Percentiles rank a stretch among this genome's conserved stretches.
These are phyloP conservation scores for Porphyrio hochstetteri DNA, from an alignment of 2,113 vertebrate genomes.

Conservation along the genomic window DNA sequence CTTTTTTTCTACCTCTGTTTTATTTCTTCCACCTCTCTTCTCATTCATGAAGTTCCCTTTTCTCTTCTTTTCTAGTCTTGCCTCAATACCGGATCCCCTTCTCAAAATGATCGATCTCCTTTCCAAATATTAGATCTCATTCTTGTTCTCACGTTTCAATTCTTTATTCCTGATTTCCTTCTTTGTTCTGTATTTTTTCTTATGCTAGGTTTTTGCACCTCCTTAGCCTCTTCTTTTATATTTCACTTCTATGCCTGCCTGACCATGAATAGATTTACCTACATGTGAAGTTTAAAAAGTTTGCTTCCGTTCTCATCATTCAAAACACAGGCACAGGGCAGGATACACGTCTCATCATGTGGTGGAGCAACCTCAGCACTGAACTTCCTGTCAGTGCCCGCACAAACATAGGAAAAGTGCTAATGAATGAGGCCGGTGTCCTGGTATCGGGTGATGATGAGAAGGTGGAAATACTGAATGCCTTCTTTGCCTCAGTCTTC, in stretches of 20 bases:
- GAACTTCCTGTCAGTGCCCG: background rate
- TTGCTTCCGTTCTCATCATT: background rate
- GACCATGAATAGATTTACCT: background rate
- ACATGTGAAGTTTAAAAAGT: background rate
- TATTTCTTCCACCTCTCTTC: background rate
- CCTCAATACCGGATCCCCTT: background rate
- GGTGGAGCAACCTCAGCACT: background rate
- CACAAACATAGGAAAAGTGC: background rate
- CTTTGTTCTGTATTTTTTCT: background rate
- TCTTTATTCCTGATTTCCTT: background rate
- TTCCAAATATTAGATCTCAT: background rate
- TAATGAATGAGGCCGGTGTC: no score
- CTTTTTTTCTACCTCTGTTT: background rate
- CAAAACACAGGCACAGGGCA: background rate
- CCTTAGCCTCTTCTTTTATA: background rate
- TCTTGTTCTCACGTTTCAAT: background rate
- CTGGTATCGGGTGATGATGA: no score
- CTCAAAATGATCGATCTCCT: background rate
- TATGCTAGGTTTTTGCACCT: background rate
- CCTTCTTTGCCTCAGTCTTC: no score
- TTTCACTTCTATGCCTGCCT: background rate
- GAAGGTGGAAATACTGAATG: no score
- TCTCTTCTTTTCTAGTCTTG: background rate
- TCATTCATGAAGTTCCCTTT: background rate
- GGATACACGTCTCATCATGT: fast-evolving